Evolutionary conservation across 2,888 invertebrate genomes (phyloP).

Genomic region (Lasioglossum pauxillum): DNA sequence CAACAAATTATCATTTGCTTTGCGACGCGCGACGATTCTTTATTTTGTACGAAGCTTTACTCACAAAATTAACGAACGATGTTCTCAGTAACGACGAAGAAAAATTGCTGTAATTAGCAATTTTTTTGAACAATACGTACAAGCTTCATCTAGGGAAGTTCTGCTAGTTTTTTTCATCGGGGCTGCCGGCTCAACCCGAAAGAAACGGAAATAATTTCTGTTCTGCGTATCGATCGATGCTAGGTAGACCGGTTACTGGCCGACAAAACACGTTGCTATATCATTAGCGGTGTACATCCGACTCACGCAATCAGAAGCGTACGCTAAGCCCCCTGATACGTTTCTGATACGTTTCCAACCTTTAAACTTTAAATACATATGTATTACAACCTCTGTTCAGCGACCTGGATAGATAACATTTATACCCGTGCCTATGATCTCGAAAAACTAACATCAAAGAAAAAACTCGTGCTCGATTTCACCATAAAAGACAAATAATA

Average conservation of each 20-base stretch:
- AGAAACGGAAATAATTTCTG: slow-evolving; percentile 19
- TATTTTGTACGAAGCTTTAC: not conserved
- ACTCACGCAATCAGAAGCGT: slow-evolving; percentile 1
- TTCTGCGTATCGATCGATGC: slow-evolving; percentile 43
- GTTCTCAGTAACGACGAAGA: no score
- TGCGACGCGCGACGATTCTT: not conserved
- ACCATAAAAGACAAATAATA: no score
- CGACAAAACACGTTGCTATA: slow-evolving; percentile 52
- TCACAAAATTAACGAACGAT: not conserved
- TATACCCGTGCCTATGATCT: not conserved
- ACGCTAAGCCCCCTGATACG: not conserved
- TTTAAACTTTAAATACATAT: not conserved
- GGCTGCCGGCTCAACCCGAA: not conserved
- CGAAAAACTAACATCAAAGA: not conserved
- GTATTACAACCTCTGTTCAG: not conserved
- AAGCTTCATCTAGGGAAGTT: not conserved
- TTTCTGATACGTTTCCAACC: not conserved
- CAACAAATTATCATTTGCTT: not conserved
- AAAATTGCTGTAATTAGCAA: not conserved
- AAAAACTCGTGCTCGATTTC: no score
- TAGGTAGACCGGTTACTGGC: slow-evolving; percentile 28
- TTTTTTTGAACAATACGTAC: not conserved
- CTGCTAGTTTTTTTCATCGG: not conserved
- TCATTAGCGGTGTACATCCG: slow-evolving; percentile 38
- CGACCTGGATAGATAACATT: not conserved